Percentiles rank a stretch among this genome's conserved stretches.
These are phyloP conservation scores for Eurytoma californica DNA, from an alignment of 2,888 invertebrate species.

Conservation along the genomic window DNA sequence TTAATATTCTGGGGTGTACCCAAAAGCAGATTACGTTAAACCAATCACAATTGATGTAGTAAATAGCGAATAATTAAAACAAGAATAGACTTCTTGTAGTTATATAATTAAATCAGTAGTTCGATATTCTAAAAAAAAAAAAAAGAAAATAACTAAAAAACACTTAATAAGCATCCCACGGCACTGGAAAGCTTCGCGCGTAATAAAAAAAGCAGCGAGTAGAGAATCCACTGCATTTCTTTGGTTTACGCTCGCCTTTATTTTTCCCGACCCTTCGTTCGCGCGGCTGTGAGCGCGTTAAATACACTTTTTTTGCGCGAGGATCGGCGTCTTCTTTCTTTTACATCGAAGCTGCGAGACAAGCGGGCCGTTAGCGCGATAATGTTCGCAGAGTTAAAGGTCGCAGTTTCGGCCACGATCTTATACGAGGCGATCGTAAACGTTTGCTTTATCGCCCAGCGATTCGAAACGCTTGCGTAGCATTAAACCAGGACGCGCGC, in stretches of 20 bases:
- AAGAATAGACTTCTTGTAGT: no score
- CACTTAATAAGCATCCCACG: no score
- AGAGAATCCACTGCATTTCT: neutral
- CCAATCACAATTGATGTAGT: no score
- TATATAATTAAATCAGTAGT: no score
- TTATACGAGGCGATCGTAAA: conserved; percentile 50
- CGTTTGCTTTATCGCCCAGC: conserved; percentile 47
- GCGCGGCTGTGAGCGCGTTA: conserved; percentile 21
- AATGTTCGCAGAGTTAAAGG: conserved; percentile 46
- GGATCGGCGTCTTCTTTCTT: conserved; percentile 32
- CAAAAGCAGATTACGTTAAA: no score
- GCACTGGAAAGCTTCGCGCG: conserved; percentile 1
- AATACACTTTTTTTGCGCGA: conserved; percentile 40
- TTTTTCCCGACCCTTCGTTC: neutral
- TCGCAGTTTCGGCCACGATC: conserved; percentile 46
- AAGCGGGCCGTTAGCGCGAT: conserved; percentile 19
- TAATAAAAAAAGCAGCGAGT: neutral
- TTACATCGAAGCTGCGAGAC: conserved; percentile 18
- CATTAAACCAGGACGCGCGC: conserved; percentile 20
- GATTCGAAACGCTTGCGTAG: conserved; percentile 45
- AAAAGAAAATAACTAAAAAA: no score
- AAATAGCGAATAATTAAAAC: no score
- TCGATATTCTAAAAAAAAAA: no score
- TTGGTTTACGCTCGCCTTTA: conserved; percentile 24
- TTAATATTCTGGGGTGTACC: no score